Conservation (phyloP, 2,113 vertebrate genomes). For the Menura novaehollandiae region DNA sequence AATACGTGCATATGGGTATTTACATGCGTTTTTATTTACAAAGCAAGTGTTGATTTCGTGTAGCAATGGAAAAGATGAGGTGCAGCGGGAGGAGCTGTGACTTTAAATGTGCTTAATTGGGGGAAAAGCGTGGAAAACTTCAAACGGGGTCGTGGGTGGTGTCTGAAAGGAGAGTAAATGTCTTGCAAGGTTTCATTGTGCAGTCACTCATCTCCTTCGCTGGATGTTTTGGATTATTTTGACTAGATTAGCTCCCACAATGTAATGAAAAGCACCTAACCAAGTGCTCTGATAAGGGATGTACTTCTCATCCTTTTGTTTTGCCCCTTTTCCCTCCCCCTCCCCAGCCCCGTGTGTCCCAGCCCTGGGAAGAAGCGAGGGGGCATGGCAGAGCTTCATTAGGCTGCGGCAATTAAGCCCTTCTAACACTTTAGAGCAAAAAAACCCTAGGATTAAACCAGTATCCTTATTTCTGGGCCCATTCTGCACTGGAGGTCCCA, state of each 20-base stretch:
- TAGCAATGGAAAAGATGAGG: background rate
- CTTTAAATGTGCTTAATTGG: background rate
- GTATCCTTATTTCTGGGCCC: background rate
- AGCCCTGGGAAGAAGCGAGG: background rate
- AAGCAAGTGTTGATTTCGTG: background rate
- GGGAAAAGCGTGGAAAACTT: background rate
- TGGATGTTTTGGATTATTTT: background rate
- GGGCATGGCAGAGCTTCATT: background rate
- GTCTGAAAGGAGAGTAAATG: background rate
- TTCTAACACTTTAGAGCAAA: rapidly evolving
- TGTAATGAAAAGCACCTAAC: background rate
- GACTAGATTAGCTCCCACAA: background rate
- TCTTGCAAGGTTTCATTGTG: background rate
- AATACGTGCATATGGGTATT: rapidly evolving
- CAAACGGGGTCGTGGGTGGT: background rate
- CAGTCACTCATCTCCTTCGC: background rate
- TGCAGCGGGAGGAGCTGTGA: background rate
- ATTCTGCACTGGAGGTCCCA: background rate
- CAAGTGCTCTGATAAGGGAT: background rate
- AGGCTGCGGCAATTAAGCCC: background rate
- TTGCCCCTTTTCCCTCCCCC: background rate
- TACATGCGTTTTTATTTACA: background rate
- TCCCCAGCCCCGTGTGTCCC: background rate
- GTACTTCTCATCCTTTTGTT: background rate
- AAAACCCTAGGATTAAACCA: background rate